Base-by-base conservation (phyloP, 2,888 invertebrate species). In the Diplazon laetatorius region DNA sequence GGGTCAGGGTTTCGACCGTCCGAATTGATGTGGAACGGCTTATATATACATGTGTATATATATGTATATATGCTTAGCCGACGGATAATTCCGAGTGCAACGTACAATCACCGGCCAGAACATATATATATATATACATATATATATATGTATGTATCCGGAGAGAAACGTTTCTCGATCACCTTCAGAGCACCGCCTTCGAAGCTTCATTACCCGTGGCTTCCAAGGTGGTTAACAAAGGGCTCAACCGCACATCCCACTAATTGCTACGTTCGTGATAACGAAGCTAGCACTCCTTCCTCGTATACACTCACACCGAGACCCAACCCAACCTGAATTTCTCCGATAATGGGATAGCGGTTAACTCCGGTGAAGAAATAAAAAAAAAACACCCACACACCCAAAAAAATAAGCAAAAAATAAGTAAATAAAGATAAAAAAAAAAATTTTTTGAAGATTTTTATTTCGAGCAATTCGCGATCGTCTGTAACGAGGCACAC, bases 231-330 rank as follows among this genome's bases (percentile, higher is more conserved):
- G 75, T 72, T 79, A 79, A 79, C 79, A 76, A 79, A 79, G 79
- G 78, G 75, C 69, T 72, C 63, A 75, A 75, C 75, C 57, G 66
- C 79, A 59, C 59, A 71, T 72, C 68, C 79, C 79, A 76, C 75
- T 79, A 79, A 79, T 79, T 79, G 75, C 79, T 72, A 79, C 79
- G 79, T 76, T 79, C 68, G 66, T 72, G 79, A 79, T 79, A 79
- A 79, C 79, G 75, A 79, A 76, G 57, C 75, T 57, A 39, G 30
- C 12, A 42, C 73, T 59, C 57, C 30, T 46, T 57, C 46, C 46
- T 14, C 16, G 25, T 25, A 42, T 55, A 66, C 22, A 66, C 52
- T 39, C 20, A 25, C 25, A 8, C 16, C 16, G 30, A 12, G 10
- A 10, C n/a, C n/a, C n/a, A 35, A 18, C 37, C 50, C 42, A 22